Evolutionary conservation across 2,113 vertebrate genomes (phyloP).

Genomic region (Gnathonemus echidnorhynchus): DNA sequence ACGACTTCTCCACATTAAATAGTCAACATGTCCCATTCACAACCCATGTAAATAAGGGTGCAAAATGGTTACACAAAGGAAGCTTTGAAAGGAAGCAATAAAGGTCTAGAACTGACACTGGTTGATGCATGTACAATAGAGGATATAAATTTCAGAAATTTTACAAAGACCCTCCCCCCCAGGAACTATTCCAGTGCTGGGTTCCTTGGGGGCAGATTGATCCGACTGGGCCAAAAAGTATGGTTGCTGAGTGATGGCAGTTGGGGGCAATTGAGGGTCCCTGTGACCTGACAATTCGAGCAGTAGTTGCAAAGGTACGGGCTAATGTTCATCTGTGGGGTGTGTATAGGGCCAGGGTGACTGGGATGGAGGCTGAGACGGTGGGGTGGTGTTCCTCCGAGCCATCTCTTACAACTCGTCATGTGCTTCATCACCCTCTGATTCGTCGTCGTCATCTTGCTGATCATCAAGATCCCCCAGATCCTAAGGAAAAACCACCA

Average conservation of each 20-base stretch:
- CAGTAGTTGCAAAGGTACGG: constrained; percentile 39
- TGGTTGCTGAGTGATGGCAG: constrained; percentile 6
- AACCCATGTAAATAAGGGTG: not conserved
- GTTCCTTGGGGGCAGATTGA: constrained; percentile 20
- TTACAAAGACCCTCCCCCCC: not conserved
- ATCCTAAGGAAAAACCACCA: constrained; percentile 55
- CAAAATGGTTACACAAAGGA: not conserved
- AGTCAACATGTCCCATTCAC: constrained; percentile 11
- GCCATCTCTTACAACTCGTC: constrained; percentile 77
- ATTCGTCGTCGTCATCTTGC: constrained; percentile 68
- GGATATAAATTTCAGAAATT: constrained; percentile 2
- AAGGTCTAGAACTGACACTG: not conserved
- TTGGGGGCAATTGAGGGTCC: constrained; percentile 27
- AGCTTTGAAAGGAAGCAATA: not conserved
- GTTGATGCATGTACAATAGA: not conserved
- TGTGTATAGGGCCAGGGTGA: constrained; percentile 47
- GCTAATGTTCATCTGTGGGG: constrained; percentile 57
- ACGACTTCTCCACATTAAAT: not conserved
- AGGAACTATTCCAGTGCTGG: constrained; percentile 1
- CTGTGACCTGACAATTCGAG: constrained; percentile 24
- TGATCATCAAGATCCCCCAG: constrained; percentile 73
- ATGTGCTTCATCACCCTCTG: constrained; percentile 68
- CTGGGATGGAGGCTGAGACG: constrained; percentile 44
- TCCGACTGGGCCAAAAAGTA: constrained; percentile 21
- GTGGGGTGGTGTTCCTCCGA: constrained; percentile 47